phyloP scores from a whole-genome alignment of 2,113 vertebrate species.

The Thinocorus orbignyianus region DNA sequence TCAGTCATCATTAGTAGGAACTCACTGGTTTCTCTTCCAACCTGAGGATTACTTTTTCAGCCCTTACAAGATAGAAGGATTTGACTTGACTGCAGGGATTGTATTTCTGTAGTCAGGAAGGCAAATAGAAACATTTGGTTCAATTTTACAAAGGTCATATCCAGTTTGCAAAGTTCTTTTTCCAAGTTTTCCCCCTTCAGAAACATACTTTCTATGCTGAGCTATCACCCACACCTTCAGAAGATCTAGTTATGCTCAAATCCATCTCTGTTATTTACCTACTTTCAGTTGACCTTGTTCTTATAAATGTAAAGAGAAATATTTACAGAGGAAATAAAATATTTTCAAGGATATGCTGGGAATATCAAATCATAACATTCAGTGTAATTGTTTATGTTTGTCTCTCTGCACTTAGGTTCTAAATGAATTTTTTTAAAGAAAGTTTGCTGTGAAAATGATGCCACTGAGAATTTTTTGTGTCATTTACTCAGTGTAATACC shows the following conservation, averaged over 20 bases:
- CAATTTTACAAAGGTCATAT: not conserved
- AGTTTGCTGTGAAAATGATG: not conserved
- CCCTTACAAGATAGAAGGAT: not conserved
- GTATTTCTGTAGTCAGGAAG: not conserved
- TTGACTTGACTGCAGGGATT: not conserved
- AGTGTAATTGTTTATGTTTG: not conserved
- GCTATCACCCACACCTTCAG: rapidly evolving
- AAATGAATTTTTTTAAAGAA: not conserved
- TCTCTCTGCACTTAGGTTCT: not conserved
- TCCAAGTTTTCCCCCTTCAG: not conserved
- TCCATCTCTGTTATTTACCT: not conserved
- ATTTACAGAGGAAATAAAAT: not conserved
- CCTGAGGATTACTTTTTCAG: not conserved
- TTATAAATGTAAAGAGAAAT: not conserved
- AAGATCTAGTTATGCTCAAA: not conserved
- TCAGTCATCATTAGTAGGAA: not conserved
- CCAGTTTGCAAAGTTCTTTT: not conserved
- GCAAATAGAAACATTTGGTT: not conserved
- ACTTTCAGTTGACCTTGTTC: not conserved
- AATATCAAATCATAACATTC: not conserved
- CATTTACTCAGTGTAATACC: not conserved
- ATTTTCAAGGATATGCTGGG: not conserved
- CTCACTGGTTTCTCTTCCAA: not conserved
- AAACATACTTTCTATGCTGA: not conserved
- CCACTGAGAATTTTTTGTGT: not conserved